Conservation (phyloP, 2,888 invertebrate genomes). For the Steinernema scapterisci region DNA sequence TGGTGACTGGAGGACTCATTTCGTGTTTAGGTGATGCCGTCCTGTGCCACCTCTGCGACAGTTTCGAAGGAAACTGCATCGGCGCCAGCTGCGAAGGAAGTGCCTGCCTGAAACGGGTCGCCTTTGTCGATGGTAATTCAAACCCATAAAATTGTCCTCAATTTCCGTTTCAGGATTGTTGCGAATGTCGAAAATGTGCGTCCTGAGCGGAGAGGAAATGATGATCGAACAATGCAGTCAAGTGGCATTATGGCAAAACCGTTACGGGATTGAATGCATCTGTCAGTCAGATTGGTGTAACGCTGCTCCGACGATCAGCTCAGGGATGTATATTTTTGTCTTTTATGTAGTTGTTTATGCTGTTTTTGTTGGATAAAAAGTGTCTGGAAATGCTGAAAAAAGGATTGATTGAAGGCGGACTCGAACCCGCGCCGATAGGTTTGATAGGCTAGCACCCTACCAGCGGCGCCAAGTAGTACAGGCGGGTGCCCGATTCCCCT, state of each 20-base stretch:
- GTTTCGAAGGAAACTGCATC: conserved; percentile 23
- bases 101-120: conserved; percentile 41
- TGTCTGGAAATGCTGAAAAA: background rate
- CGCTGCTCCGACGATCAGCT: conserved; percentile 11
- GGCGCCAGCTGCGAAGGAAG: conserved; percentile 37
- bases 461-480: background rate
- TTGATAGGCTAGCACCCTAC: too few relatives aligned
- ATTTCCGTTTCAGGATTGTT: conserved; percentile 33
- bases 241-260: conserved; percentile 38
- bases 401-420: too few relatives aligned
- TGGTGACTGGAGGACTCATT: too few relatives aligned
- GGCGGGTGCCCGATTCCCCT: background rate
- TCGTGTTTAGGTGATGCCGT: conserved; percentile 18
- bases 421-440: too few relatives aligned
- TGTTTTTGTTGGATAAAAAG: background rate
- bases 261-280: conserved; percentile 40
- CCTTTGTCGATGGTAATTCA: conserved; percentile 37
- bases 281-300: conserved; percentile 42
- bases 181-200: conserved; percentile 40
- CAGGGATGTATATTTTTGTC: background rate
- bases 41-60: conserved; percentile 26
- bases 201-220: conserved; percentile 33
- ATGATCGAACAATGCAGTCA: conserved; percentile 34
- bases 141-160: background rate
- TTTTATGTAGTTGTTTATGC: background rate